Evolutionary conservation across 2,113 vertebrate genomes (phyloP).

Genomic region (Aphyosemion australe): DNA sequence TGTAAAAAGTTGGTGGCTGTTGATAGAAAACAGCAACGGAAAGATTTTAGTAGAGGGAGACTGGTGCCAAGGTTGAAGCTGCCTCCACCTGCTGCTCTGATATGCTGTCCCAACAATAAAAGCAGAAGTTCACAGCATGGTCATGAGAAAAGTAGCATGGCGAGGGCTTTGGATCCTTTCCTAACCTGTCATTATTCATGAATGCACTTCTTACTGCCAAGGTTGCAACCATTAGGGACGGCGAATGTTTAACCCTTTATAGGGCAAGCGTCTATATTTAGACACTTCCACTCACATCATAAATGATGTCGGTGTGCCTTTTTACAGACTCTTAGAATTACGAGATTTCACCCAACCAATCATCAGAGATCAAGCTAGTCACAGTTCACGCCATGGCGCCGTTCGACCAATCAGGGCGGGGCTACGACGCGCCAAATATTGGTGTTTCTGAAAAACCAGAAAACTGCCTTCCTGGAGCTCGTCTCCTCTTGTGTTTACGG

Average conservation of each 20-base stretch:
- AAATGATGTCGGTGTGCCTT: too few relatives aligned
- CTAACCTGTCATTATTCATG: slow-evolving; percentile 49
- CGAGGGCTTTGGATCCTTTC: slow-evolving; percentile 38
- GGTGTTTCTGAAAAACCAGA: too few relatives aligned
- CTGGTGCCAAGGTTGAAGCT: slow-evolving; percentile 35
- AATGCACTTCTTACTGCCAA: slow-evolving; percentile 55
- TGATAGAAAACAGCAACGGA: slow-evolving; percentile 61
- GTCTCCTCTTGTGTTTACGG: too few relatives aligned
- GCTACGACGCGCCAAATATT: too few relatives aligned
- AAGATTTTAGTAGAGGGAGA: slow-evolving; percentile 49
- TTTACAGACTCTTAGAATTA: too few relatives aligned
- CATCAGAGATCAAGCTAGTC: too few relatives aligned
- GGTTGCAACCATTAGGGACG: slow-evolving; percentile 49
- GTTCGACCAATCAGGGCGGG: too few relatives aligned
- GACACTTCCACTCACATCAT: too few relatives aligned
- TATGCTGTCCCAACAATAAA: slow-evolving; percentile 11
- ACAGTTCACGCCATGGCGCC: too few relatives aligned
- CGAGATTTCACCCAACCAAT: too few relatives aligned
- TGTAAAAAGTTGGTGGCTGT: slow-evolving; percentile 29
- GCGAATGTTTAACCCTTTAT: slow-evolving; percentile 11
- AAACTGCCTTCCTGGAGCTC: too few relatives aligned
- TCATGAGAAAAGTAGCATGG: slow-evolving; percentile 29
- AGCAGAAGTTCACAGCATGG: slow-evolving; percentile 37
- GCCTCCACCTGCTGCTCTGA: slow-evolving; percentile 12
- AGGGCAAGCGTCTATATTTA: too few relatives aligned